Evolutionary conservation across 1,140 invertebrate species (phyloP).

Genomic region (Ruditapes philippinarum): DNA sequence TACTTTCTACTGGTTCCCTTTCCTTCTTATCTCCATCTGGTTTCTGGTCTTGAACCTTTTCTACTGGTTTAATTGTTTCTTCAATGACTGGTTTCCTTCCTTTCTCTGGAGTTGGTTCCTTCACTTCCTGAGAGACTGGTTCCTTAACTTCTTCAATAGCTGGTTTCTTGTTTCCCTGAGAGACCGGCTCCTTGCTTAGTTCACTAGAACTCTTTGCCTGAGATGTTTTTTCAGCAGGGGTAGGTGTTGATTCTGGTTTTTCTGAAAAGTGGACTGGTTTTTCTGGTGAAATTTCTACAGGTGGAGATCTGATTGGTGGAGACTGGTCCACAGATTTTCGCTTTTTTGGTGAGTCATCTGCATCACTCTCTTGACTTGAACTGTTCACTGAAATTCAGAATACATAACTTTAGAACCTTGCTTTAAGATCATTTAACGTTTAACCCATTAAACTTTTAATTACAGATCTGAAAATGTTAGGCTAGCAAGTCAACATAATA

Average conservation of each 20-base stretch:
- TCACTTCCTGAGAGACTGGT: background rate
- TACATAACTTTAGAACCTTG: too few species aligned
- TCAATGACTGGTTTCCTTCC: background rate
- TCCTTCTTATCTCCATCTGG: conserved; percentile 32
- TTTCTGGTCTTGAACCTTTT: conserved; percentile 28
- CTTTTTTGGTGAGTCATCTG: conserved; percentile 58
- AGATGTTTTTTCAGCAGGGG: background rate
- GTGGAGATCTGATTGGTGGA: conserved; percentile 18
- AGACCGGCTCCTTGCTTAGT: background rate
- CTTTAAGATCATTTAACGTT: too few species aligned
- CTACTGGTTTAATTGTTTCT: conserved; percentile 30
- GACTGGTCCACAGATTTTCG: background rate
- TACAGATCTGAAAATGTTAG: too few species aligned
- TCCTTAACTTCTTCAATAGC: background rate
- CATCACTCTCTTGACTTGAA: conserved; percentile 64
- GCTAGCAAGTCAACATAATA: too few species aligned
- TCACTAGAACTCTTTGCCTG: conserved; percentile 27
- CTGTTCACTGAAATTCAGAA: conserved; percentile 49
- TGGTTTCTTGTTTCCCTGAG: conserved; percentile 5
- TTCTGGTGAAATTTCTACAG: conserved; percentile 55
- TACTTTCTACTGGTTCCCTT: conserved; percentile 25
- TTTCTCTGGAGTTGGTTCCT: background rate
- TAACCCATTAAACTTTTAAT: too few species aligned
- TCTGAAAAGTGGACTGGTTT: background rate
- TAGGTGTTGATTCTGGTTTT: background rate